Conservation (phyloP, 2,888 invertebrate genomes). For the Lithosia quadra region DNA sequence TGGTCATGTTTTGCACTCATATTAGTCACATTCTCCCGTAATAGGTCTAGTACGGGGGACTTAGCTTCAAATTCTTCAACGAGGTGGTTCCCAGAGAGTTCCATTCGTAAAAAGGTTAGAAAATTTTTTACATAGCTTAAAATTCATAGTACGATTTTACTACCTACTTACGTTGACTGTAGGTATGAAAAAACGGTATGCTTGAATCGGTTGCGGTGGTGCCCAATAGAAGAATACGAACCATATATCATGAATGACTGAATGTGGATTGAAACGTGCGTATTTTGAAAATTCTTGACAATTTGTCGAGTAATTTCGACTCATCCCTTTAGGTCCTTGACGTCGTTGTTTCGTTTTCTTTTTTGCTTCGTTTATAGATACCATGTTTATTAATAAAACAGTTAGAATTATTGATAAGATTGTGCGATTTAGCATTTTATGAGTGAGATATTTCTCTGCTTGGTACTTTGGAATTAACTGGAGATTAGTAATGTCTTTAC, state of each 20-base stretch:
- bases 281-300: slow-evolving; percentile 64
- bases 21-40: too few relatives aligned
- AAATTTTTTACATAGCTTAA: too few relatives aligned
- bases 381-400: slow-evolving; percentile 11
- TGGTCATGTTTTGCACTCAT: too few relatives aligned
- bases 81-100: too few relatives aligned
- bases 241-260: slow-evolving; percentile 63
- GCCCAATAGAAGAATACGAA: slow-evolving; percentile 71
- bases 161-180: slow-evolving; percentile 54
- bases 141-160: background rate
- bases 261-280: slow-evolving; percentile 72
- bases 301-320: slow-evolving; percentile 39
- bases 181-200: slow-evolving; percentile 58
- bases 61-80: too few relatives aligned
- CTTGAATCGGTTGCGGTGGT: slow-evolving; percentile 13
- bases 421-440: slow-evolving; percentile 12
- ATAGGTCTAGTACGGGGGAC: too few relatives aligned
- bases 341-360: slow-evolving; percentile 15
- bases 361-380: slow-evolving; percentile 21
- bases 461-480: background rate
- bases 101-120: too few relatives aligned
- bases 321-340: slow-evolving; percentile 50
- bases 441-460: background rate
- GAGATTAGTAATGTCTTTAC: background rate
- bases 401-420: slow-evolving; percentile 11